These are phyloP conservation scores for Chrysomela aeneicollis DNA, from an alignment of 2,888 invertebrate genomes.

Conservation along the genomic window DNA sequence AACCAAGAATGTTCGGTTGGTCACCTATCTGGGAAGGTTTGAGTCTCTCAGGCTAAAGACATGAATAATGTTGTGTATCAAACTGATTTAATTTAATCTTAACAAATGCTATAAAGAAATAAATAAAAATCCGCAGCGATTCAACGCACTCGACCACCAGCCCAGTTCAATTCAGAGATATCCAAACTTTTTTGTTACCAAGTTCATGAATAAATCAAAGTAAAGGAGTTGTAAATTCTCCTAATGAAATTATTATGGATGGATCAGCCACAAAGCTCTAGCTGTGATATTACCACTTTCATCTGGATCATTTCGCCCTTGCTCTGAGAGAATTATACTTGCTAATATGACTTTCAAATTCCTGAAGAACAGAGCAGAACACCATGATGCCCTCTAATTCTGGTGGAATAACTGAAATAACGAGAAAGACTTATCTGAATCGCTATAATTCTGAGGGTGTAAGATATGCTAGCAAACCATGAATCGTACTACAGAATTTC, in stretches of 20 bases:
- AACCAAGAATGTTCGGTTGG: too few relatives aligned
- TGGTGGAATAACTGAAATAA: background rate
- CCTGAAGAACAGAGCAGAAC: background rate
- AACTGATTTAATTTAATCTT: too few relatives aligned
- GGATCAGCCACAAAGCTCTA: background rate
- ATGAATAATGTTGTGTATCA: too few relatives aligned
- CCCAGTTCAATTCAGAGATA: too few relatives aligned
- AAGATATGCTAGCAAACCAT: background rate
- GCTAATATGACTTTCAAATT: constrained; percentile 3
- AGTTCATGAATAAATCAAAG: constrained; percentile 1
- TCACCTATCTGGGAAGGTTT: too few relatives aligned
- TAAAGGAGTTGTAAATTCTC: background rate
- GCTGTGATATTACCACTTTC: constrained; percentile 1
- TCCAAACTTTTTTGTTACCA: background rate
- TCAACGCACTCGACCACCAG: too few relatives aligned
- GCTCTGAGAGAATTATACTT: constrained; percentile 1
- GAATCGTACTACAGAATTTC: background rate
- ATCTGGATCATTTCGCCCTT: background rate
- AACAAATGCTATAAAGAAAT: too few relatives aligned
- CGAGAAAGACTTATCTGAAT: background rate
- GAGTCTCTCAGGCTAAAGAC: too few relatives aligned
- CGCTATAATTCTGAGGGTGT: background rate
- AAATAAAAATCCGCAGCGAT: too few relatives aligned
- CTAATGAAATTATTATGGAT: background rate
- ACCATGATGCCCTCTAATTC: background rate